A percentile compares a stretch with the other conserved stretches of the same genome.
Evolutionary conservation across 2,888 invertebrate genomes (phyloP).

Genomic region (Baccha elongata): DNA sequence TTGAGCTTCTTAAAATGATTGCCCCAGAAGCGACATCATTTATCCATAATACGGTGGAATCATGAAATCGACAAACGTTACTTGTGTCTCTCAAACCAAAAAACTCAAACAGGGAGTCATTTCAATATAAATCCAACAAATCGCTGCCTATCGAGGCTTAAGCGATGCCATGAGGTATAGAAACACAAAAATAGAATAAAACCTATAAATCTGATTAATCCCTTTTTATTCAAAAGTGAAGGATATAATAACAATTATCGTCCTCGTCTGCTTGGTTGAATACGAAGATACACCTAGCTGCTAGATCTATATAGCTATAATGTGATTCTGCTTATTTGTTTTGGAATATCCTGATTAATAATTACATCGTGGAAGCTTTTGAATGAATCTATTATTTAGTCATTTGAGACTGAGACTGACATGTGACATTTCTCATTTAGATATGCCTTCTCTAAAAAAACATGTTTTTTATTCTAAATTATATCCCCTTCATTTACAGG

Average conservation of each 20-base stretch:
- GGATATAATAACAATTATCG: conserved; percentile 8
- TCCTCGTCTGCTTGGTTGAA: neutral
- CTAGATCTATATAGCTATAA: no score
- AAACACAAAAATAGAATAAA: neutral
- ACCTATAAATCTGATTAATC: neutral
- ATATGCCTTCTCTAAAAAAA: neutral
- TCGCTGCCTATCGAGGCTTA: conserved; percentile 24
- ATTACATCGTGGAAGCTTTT: conserved; percentile 33
- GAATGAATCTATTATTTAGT: conserved; percentile 23
- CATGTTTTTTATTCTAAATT: conserved; percentile 7
- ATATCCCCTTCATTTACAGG: conserved; percentile 76
- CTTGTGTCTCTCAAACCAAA: conserved; percentile 23
- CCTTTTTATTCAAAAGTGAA: neutral
- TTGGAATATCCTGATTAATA: conserved; percentile 34
- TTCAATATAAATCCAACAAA: conserved; percentile 44
- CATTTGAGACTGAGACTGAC: conserved; percentile 38
- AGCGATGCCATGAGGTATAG: conserved; percentile 22
- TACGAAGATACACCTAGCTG: no score
- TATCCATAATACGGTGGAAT: conserved; percentile 43
- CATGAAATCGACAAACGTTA: conserved; percentile 24
- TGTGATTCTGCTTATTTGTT: neutral
- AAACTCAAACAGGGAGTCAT: neutral
- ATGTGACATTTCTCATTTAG: conserved; percentile 41
- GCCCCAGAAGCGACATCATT: conserved; percentile 28
- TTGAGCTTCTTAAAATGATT: conserved; percentile 41